Base-by-base conservation (phyloP, 1,140 invertebrate species). In the Sinonovacula constricta region DNA sequence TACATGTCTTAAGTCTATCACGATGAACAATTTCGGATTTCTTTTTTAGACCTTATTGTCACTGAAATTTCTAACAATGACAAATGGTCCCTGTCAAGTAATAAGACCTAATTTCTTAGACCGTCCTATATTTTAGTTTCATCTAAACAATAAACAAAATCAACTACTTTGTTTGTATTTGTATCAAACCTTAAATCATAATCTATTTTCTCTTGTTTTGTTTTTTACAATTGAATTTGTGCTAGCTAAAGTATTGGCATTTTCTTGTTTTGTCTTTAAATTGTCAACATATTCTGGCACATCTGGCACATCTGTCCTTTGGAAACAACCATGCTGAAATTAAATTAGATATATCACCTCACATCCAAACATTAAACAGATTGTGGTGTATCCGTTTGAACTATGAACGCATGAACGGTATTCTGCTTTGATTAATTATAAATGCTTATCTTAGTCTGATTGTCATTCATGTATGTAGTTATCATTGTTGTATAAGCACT, bases 351-450 rank as follows among this genome's bases (percentile, higher is more conserved):
- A n/a, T n/a, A 31, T 14, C 30, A 4, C n/a, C 79, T 68, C 22
- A 76, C 24, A 34, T 68, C 71, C 22, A 39, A 26, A 56, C 76
- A 76, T 60, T 76, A 31, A 15, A 36, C 24, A 14, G 34, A 54
- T 18, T 81, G 62, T 62, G 34, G 77, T 33, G 77, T 77, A 31
- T 34, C 24, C 7, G 70, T 71, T 30, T 75, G 70, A 45, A 57
- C 59, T 60, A 62, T 79, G 77, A 14, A 80, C 22, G n/a, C 69
- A 65, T 15, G 62, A 33, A 49, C 72, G 45, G 28, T 69, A 18
- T 53, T 72, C 79, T 76, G 57, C 69, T 59, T 66, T 49, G 15
- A 12, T 45, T 0, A 81, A 36, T 33, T 49, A 75, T 56, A 76
- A 49, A 79, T 56, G 51, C 2, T n/a, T n/a, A n/a, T n/a, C n/a